Base-by-base conservation (phyloP, 2,113 vertebrate species). In the Anhinga anhinga region DNA sequence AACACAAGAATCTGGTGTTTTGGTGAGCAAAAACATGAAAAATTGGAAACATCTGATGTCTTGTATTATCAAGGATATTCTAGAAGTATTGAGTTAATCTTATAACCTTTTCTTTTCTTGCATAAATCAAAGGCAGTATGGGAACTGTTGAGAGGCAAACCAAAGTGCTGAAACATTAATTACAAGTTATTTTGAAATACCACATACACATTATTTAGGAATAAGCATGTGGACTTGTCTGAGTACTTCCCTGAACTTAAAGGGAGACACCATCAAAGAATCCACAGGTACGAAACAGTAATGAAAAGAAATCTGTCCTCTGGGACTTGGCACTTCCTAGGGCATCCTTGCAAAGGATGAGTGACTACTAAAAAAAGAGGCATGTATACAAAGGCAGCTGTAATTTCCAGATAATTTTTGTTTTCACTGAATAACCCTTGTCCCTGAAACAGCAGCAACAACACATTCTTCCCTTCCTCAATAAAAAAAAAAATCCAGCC, bases 381-480 rank as follows among this genome's bases (percentile, higher is more conserved):
- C 3, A 17, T 25, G 4, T 69, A 34, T 22, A 23, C 2, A 62
- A 78, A 70, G 44, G 4, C 15, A 88, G 21, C 5, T 83, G 23
- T 61, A 1, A 17, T 92, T 70, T 86, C 15, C 23, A 55, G 15
- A 2, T 15, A 45, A 16, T 2, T 42, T 95, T 69, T 82, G 16
- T 50, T 81, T 89, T 69, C 32, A 40, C 61, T 49, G 62, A 72
- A 25, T 36, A 72, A 36, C 15, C 10, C 5, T 56, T 56, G 15
- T 44, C 30, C 6, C 9, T 38, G 10, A 79, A 83, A 69, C 10
- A 62, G 4, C 5, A 70, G 4, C 6, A 77, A 40, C 14, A 83
- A 0, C 9, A 27, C 5, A 38, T 50, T 4, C 19, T 38, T 9
- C 4, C 18, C 8, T 17, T 7, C 1, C 42, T 2, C 9, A 18